A percentile compares a stretch with the other conserved stretches of the same genome.
These are phyloP conservation scores for Apocrypta bakeri DNA, from an alignment of 1,140 invertebrate species.

Conservation along the genomic window DNA sequence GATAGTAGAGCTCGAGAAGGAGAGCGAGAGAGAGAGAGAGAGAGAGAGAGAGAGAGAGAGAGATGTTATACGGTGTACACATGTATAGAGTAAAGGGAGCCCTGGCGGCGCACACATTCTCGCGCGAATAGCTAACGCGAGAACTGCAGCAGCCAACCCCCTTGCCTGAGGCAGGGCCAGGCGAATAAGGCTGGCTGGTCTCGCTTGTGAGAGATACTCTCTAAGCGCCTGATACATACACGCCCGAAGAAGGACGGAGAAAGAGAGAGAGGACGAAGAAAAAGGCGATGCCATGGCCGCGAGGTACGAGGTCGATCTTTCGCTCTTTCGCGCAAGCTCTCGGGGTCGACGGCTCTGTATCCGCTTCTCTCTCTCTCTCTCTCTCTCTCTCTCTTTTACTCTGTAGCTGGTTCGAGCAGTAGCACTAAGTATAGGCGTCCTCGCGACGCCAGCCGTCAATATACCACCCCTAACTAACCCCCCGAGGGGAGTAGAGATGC, in stretches of 20 bases:
- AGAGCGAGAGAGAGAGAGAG: not conserved
- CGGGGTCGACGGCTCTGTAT: constrained; percentile 51
- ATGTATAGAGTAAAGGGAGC: not conserved
- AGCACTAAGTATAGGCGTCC: constrained; percentile 74
- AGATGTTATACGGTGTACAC: not conserved
- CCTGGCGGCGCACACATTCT: not conserved
- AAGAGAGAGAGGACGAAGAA: constrained; percentile 55
- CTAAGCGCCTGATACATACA: constrained; percentile 18
- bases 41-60: not conserved
- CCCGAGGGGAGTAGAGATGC: constrained; percentile 60
- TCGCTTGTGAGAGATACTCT: constrained; percentile 41
- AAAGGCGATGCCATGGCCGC: constrained; percentile 53
- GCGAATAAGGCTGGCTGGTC: constrained; percentile 40
- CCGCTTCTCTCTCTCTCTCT: not conserved
- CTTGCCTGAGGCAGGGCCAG: constrained; percentile 40
- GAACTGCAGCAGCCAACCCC: constrained; percentile 39
- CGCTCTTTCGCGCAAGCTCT: constrained; percentile 38
- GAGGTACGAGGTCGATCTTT: constrained; percentile 54
- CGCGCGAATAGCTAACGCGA: constrained; percentile 44
- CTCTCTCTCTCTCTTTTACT: constrained; percentile 2
- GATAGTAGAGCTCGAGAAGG: no score
- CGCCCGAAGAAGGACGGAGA: constrained; percentile 45
- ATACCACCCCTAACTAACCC: constrained; percentile 75
- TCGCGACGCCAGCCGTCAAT: constrained; percentile 74
- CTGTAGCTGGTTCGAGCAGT: constrained; percentile 65